These are phyloP conservation scores for Apodemus agrarius DNA, from an alignment of 2,797 vertebrate species.

Conservation along the genomic window DNA sequence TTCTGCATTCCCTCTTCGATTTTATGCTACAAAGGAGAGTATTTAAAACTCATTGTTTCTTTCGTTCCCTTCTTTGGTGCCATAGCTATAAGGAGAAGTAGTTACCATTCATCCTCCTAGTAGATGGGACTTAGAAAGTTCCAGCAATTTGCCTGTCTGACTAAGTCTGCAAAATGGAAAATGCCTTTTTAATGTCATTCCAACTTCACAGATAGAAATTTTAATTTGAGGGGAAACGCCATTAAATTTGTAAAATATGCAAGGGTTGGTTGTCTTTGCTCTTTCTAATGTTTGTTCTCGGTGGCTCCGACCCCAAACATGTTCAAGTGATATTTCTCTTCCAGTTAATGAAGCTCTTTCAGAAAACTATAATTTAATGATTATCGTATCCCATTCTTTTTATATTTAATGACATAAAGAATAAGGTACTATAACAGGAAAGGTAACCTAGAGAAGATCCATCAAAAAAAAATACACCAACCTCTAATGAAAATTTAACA, in stretches of 20 bases:
- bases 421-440: background rate
- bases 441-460: background rate
- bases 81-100: background rate
- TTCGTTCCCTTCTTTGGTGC: background rate
- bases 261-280: background rate
- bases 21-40: background rate
- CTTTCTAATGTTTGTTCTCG: background rate
- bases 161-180: background rate
- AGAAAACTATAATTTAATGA: background rate
- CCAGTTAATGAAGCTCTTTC: background rate
- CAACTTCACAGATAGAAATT: background rate
- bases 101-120: background rate
- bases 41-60: background rate
- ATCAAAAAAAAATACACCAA: background rate
- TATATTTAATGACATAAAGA: conserved; percentile 9
- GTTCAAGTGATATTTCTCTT: background rate
- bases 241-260: background rate
- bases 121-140: background rate
- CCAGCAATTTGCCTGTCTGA: background rate
- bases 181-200: background rate
- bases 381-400: background rate
- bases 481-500: background rate
- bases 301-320: background rate
- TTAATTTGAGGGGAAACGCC: background rate
- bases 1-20: background rate